Evolutionary conservation across 2,113 vertebrate genomes (phyloP).

Genomic region (Zapus hudsonius): DNA sequence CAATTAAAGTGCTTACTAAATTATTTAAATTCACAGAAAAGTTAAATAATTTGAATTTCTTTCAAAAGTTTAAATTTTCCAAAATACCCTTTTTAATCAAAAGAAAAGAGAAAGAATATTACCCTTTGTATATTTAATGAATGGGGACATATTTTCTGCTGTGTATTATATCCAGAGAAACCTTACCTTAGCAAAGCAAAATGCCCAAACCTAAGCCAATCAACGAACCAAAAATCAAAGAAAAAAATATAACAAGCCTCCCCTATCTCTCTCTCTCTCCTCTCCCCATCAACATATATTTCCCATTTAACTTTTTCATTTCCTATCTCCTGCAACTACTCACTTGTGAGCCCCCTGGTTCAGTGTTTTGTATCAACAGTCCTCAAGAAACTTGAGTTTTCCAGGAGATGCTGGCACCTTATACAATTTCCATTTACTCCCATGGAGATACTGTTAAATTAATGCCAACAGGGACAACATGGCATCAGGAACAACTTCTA

Average conservation of each 20-base stretch:
- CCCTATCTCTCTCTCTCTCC: background rate
- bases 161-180: background rate
- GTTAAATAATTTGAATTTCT: background rate
- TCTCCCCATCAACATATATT: background rate
- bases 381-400: background rate
- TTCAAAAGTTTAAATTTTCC: background rate
- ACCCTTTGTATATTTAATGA: background rate
- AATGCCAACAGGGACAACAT: background rate
- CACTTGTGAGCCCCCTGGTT: background rate
- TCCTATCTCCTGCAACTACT: background rate
- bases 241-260: background rate
- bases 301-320: background rate
- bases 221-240: background rate
- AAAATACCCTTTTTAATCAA: background rate
- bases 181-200: background rate
- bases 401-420: background rate
- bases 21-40: background rate
- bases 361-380: background rate
- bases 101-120: background rate
- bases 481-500: background rate
- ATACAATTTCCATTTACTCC: background rate
- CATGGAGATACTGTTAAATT: background rate
- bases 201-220: background rate
- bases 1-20: slow-evolving; percentile 10
- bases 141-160: background rate